Percentiles rank a stretch among this genome's conserved stretches.
These are phyloP conservation scores for Acrocephalus arundinaceus DNA, from an alignment of 2,113 vertebrate species.

Conservation along the genomic window DNA sequence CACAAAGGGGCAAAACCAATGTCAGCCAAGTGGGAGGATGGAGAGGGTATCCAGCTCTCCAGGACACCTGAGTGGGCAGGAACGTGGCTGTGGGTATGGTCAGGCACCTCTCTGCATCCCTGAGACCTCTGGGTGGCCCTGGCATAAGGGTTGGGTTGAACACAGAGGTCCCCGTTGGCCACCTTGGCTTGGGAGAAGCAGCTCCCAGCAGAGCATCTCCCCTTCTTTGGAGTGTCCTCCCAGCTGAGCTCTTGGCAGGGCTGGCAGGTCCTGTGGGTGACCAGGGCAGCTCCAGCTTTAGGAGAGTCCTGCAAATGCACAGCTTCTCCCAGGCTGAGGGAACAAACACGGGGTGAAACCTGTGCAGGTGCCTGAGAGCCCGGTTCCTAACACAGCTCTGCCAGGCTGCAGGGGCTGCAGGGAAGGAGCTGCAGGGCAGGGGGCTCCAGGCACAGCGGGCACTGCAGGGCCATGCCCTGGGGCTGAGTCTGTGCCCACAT, in stretches of 20 bases:
- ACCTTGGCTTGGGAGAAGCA: neutral
- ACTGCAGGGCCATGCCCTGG: neutral
- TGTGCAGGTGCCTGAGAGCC: neutral
- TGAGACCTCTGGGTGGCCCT: neutral
- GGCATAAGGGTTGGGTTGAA: fast-evolving
- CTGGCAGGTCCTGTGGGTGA: neutral
- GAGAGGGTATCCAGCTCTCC: neutral
- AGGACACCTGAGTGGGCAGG: neutral
- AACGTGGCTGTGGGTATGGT: fast-evolving
- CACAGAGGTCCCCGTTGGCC: too few relatives aligned
- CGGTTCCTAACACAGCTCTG: fast-evolving
- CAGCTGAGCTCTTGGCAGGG: neutral
- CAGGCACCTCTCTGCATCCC: neutral
- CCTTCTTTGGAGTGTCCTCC: neutral
- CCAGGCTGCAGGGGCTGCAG: neutral
- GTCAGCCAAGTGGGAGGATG: neutral
- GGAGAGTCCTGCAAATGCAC: neutral
- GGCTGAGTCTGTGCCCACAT: fast-evolving
- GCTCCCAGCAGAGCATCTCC: neutral
- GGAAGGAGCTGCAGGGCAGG: neutral
- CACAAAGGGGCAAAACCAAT: neutral
- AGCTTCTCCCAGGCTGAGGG: neutral
- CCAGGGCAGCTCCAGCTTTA: neutral
- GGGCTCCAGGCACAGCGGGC: neutral
- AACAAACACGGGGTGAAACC: neutral